A percentile compares a stretch with the other conserved stretches of the same genome.
phyloP scores from a whole-genome alignment of 2,888 invertebrate genomes.

The Drosophila affinis region DNA sequence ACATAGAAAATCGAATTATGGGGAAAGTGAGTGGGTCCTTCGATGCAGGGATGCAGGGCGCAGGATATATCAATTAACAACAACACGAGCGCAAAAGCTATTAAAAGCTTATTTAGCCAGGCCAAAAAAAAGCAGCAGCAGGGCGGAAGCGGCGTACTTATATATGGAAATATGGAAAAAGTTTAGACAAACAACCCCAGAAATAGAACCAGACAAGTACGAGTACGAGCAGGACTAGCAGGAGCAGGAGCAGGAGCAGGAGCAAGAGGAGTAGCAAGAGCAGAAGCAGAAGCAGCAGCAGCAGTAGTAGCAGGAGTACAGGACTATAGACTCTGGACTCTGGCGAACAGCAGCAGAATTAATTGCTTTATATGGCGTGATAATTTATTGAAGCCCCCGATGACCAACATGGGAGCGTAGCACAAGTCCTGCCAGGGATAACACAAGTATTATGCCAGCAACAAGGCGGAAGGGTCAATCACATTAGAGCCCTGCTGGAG shows the following conservation, averaged over 20 bases:
- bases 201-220: background rate
- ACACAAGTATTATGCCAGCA: constrained; percentile 75
- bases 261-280: background rate
- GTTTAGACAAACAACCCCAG: constrained; percentile 52
- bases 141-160: constrained; percentile 52
- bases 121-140: constrained; percentile 45
- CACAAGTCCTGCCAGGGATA: constrained; percentile 47
- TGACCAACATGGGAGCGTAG: constrained; percentile 77
- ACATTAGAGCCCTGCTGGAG: constrained; percentile 74
- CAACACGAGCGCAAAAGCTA: constrained; percentile 61
- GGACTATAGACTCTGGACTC: background rate
- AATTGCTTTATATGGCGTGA: constrained; percentile 83
- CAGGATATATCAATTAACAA: constrained; percentile 72
- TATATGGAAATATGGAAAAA: constrained; percentile 34
- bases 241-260: constrained; percentile 3
- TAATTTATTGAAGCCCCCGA: constrained; percentile 81
- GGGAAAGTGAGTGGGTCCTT: constrained; percentile 53
- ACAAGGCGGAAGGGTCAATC: constrained; percentile 78
- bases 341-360: constrained; percentile 69
- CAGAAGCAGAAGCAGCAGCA: constrained; percentile 1
- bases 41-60: constrained; percentile 22
- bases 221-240: background rate
- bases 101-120: constrained; percentile 76
- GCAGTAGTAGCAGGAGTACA: constrained; percentile 7
- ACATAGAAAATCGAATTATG: constrained; percentile 72